Conservation (phyloP, 1,140 invertebrate species). For the Neuroterus valhalla region DNA sequence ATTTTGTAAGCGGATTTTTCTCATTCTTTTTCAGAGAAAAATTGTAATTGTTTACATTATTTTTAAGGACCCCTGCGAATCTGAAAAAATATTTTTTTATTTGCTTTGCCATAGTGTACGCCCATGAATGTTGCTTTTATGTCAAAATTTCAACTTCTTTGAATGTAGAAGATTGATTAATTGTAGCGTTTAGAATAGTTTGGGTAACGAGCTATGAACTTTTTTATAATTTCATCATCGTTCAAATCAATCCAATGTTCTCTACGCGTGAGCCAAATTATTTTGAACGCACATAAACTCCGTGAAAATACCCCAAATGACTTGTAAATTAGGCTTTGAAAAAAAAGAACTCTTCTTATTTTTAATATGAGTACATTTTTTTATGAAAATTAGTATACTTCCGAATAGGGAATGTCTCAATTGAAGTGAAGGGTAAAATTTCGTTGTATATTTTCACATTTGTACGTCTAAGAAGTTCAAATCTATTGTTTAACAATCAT, state of each 20-base stretch:
- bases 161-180: neutral
- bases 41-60: no score
- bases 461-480: neutral
- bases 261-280: neutral
- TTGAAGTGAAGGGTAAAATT: neutral
- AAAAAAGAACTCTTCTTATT: neutral
- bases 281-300: neutral
- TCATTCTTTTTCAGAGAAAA: no score
- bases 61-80: no score
- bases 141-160: neutral
- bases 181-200: neutral
- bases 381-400: neutral
- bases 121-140: conserved; percentile 7
- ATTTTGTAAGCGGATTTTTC: no score
- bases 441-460: conserved; percentile 14
- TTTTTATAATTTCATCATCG: no score
- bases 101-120: no score
- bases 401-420: neutral
- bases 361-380: neutral
- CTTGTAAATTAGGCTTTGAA: neutral
- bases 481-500: neutral
- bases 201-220: neutral
- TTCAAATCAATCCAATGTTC: neutral
- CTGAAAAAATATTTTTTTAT: no score
- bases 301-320: neutral